Conservation (phyloP, 2,888 invertebrate species). For the Theretra japonica region DNA sequence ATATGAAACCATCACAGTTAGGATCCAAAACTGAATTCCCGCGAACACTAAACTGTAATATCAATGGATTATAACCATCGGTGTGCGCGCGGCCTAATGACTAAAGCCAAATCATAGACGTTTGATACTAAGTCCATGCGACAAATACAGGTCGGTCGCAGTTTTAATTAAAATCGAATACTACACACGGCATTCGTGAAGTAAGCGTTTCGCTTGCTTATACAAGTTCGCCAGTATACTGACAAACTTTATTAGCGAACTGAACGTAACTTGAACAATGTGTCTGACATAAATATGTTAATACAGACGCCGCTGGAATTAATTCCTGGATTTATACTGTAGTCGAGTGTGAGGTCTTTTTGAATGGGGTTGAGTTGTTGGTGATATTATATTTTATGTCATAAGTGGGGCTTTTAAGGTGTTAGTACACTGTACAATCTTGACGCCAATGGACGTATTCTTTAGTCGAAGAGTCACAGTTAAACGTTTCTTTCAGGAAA, state of each 20-base stretch:
- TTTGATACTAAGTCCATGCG: too few species aligned
- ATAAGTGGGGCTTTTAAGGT: background rate
- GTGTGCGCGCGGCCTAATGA: conserved; percentile 18
- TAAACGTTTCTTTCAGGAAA: too few species aligned
- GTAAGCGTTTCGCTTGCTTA: conserved; percentile 40
- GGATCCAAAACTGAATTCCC: background rate
- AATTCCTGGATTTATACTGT: conserved; percentile 1
- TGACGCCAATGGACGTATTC: too few species aligned
- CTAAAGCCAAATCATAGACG: conserved; percentile 25
- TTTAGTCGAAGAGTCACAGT: too few species aligned
- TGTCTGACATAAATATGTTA: conserved; percentile 20
- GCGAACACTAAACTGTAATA: background rate
- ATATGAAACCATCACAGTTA: background rate
- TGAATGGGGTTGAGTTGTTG: background rate
- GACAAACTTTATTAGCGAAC: conserved; percentile 27
- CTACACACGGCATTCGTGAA: conserved; percentile 39
- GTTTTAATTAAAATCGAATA: conserved; percentile 52
- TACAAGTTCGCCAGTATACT: conserved; percentile 36
- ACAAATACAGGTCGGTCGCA: conserved; percentile 35
- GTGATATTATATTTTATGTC: background rate
- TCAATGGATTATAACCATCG: background rate
- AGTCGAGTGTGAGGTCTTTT: background rate
- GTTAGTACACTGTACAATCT: background rate
- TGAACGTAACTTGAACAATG: conserved; percentile 20
- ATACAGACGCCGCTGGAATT: background rate